Percentiles rank a stretch among this genome's conserved stretches.
phyloP scores from a whole-genome alignment of 2,797 vertebrate species.

The Pseudochromis fuscus region DNA sequence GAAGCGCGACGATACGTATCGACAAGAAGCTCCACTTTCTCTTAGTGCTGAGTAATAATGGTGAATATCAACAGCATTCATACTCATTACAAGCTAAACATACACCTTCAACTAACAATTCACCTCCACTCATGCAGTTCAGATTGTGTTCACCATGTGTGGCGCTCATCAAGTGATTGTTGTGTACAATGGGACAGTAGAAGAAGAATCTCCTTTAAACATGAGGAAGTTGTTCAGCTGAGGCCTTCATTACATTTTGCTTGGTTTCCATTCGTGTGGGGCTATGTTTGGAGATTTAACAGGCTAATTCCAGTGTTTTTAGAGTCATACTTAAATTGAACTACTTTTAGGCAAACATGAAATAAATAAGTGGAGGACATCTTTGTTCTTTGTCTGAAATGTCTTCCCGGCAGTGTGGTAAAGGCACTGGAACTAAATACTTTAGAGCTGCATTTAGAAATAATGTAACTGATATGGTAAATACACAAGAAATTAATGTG shows the following conservation, averaged over 20 bases:
- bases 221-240: not conserved
- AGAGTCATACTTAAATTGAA: not conserved
- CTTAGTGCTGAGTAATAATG: constrained; percentile 20
- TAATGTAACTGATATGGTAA: not conserved
- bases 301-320: not conserved
- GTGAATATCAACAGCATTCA: constrained; percentile 38
- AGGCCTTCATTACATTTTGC: constrained; percentile 3
- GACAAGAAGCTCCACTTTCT: constrained; percentile 29
- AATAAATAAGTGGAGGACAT: not conserved
- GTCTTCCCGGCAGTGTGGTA: not conserved
- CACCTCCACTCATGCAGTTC: constrained; percentile 66
- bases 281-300: not conserved
- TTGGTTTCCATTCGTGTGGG: not conserved
- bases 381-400: not conserved
- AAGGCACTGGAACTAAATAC: not conserved
- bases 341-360: not conserved
- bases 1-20: constrained; percentile 7
- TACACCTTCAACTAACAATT: constrained; percentile 27
- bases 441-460: not conserved
- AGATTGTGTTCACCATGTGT: constrained; percentile 27
- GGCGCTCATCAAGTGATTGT: not conserved
- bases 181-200: constrained; percentile 3
- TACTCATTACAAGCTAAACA: constrained; percentile 41
- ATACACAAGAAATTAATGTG: not conserved
- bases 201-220: not conserved